Evolutionary conservation across 2,888 invertebrate species (phyloP).

Genomic region (Diarsia rubi): DNA sequence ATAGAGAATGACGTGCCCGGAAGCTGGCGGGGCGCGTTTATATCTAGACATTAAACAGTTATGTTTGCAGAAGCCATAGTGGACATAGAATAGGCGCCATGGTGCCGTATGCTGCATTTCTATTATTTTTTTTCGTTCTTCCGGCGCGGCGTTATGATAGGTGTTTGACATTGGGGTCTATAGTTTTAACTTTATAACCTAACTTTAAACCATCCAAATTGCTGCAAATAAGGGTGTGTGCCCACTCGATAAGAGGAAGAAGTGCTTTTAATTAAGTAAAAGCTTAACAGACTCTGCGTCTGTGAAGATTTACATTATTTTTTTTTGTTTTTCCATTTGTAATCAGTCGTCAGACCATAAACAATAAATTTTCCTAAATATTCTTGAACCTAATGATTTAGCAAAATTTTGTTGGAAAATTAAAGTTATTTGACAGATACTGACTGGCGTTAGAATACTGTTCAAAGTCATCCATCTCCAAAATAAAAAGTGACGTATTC

Average conservation of each 20-base stretch:
- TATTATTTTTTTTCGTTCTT: slow-evolving; percentile 34
- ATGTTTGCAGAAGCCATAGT: slow-evolving; percentile 82
- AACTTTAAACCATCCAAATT: too few species aligned
- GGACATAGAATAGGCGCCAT: slow-evolving; percentile 74
- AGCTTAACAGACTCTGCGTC: background rate
- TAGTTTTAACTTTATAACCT: background rate
- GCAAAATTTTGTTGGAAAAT: too few species aligned
- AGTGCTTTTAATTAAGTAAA: background rate
- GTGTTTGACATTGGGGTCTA: background rate
- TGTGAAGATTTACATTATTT: background rate
- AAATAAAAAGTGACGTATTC: slow-evolving; percentile 47
- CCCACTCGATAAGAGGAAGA: too few species aligned
- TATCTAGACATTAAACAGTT: slow-evolving; percentile 89
- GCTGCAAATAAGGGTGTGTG: too few species aligned
- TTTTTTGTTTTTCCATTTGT: too few species aligned
- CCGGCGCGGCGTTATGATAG: background rate
- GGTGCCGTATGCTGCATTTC: slow-evolving; percentile 61
- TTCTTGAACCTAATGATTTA: too few species aligned
- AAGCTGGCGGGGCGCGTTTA: slow-evolving; percentile 83
- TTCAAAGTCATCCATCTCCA: background rate
- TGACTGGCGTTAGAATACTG: too few species aligned
- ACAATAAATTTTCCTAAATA: too few species aligned
- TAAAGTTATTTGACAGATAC: too few species aligned
- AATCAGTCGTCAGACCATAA: too few species aligned
- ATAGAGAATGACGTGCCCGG: slow-evolving; percentile 88